These are phyloP conservation scores for Camelus dromedarius DNA, from an alignment of 2,113 vertebrate genomes.

Conservation along the genomic window DNA sequence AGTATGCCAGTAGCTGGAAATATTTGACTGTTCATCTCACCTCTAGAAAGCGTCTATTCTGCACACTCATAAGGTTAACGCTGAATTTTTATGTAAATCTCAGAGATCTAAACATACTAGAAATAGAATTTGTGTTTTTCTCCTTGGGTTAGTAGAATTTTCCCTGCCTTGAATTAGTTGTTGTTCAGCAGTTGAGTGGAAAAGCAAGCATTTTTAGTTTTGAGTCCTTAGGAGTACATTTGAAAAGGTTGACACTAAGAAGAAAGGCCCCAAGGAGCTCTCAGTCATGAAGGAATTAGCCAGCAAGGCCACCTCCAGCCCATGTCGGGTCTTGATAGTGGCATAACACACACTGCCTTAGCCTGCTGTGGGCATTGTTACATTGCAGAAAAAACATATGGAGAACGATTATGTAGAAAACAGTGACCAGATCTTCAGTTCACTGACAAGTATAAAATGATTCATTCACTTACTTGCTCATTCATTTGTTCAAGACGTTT, in stretches of 20 bases:
- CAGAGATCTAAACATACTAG: neutral
- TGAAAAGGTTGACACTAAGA: slow-evolving; percentile 16
- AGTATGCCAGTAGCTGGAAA: neutral
- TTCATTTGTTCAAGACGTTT: slow-evolving; percentile 16
- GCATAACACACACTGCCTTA: neutral
- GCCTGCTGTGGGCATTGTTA: neutral
- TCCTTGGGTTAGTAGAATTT: neutral
- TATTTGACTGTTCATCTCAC: slow-evolving; percentile 1
- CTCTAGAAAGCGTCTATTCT: slow-evolving; percentile 43
- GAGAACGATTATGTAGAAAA: neutral
- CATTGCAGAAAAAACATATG: neutral
- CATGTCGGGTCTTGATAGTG: neutral
- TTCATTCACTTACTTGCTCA: neutral
- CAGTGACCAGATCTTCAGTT: neutral
- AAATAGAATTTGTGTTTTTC: slow-evolving; percentile 50
- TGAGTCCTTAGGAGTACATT: neutral
- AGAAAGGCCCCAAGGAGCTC: neutral
- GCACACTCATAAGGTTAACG: neutral
- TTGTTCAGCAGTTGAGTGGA: neutral
- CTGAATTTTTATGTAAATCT: slow-evolving; percentile 51
- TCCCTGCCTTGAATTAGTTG: neutral
- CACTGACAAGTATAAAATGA: neutral
- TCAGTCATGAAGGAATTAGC: neutral
- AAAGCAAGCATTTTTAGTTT: slow-evolving; percentile 24
- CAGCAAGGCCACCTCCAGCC: neutral